phyloP scores from a whole-genome alignment of 2,113 vertebrate genomes.

The Cephalopterus ornatus region DNA sequence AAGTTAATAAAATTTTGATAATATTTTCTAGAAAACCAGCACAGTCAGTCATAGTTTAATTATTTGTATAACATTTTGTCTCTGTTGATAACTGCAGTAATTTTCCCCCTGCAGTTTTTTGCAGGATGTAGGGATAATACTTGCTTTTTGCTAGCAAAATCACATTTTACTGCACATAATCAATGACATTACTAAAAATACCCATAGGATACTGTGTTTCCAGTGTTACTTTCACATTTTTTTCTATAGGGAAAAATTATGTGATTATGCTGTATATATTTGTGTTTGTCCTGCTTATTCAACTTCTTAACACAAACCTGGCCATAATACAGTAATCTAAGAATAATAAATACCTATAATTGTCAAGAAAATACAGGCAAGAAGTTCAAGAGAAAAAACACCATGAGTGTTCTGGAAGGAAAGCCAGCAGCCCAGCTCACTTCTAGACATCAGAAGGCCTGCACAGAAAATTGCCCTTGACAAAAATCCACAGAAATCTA shows the following conservation, averaged over 20 bases:
- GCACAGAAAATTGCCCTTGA: not conserved
- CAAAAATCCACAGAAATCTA: not conserved
- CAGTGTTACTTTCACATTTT: not conserved
- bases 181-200: not conserved
- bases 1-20: not conserved
- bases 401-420: not conserved
- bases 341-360: not conserved
- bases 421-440: not conserved
- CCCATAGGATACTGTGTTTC: not conserved
- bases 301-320: not conserved
- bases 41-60: not conserved
- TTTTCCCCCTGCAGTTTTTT: not conserved
- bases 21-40: not conserved
- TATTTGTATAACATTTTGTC: not conserved
- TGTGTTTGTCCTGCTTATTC: not conserved
- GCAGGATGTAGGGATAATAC: not conserved
- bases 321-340: not conserved
- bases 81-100: not conserved
- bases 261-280: not conserved
- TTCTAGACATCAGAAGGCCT: not conserved
- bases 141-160: not conserved
- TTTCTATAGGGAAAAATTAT: not conserved
- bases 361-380: not conserved
- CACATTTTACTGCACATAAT: not conserved
- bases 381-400: not conserved